Conservation (phyloP, 2,888 invertebrate genomes). For the Oscheius sp. region DNA sequence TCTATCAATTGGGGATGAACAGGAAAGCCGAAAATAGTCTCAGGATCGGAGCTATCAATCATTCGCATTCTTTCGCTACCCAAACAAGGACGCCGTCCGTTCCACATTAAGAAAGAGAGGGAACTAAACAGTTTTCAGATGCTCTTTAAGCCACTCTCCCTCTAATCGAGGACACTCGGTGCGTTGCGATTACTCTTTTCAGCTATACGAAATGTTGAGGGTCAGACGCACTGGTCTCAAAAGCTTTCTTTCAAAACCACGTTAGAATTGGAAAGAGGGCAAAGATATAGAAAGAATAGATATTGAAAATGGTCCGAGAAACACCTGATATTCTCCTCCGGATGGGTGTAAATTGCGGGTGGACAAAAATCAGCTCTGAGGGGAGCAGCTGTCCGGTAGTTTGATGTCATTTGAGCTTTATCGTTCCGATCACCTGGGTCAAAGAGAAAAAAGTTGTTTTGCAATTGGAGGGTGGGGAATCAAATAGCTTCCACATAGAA, state of each 20-base stretch:
- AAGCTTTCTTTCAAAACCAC: no score
- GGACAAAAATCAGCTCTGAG: slow-evolving; percentile 25
- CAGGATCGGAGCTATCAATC: not conserved
- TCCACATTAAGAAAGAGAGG: no score
- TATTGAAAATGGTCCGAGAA: no score
- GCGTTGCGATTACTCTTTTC: slow-evolving; percentile 14
- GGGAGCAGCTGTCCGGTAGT: slow-evolving; percentile 15
- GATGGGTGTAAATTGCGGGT: slow-evolving; percentile 23
- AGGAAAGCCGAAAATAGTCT: slow-evolving; percentile 5
- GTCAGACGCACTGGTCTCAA: no score
- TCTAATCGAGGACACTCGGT: slow-evolving; percentile 17
- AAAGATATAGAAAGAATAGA: no score
- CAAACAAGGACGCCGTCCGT: no score
- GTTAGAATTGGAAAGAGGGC: not conserved
- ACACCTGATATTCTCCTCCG: not conserved
- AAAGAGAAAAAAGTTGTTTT: not conserved
- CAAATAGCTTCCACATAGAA: no score
- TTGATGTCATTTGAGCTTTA: no score
- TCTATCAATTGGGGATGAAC: no score
- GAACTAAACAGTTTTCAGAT: no score
- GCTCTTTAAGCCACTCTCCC: slow-evolving; percentile 1
- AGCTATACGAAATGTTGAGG: slow-evolving; percentile 15
- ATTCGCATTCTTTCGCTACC: not conserved
- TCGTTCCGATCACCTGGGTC: slow-evolving; percentile 4
- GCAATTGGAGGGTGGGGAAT: no score